A percentile compares a stretch with the other conserved stretches of the same genome.
Conservation (phyloP, 2,797 vertebrate genomes). For the Tachyglossus aculeatus region DNA sequence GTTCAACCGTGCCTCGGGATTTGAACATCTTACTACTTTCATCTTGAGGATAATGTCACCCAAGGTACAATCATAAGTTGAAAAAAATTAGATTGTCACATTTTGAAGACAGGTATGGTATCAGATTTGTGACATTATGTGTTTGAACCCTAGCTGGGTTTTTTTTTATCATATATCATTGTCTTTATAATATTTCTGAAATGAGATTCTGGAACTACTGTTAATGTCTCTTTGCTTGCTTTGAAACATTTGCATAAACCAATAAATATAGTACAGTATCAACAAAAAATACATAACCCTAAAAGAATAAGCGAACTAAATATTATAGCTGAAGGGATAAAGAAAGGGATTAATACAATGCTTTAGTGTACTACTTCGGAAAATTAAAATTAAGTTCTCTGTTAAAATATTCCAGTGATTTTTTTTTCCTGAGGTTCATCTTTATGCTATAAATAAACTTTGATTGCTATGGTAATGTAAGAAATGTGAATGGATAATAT, state of each 20-base stretch:
- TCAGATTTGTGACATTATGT: too few relatives aligned
- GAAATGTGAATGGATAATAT: conserved; percentile 4
- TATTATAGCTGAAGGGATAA: background rate
- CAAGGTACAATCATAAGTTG: too few relatives aligned
- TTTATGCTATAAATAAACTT: conserved; percentile 15
- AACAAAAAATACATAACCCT: background rate
- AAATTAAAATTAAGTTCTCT: conserved; percentile 24
- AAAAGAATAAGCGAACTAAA: background rate
- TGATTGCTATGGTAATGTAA: conserved; percentile 11
- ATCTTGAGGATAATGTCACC: too few relatives aligned
- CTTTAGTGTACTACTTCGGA: conserved; percentile 10
- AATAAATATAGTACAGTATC: background rate
- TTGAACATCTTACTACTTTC: too few relatives aligned
- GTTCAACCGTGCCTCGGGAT: too few relatives aligned
- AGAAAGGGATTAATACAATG: conserved; percentile 11
- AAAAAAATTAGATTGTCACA: too few relatives aligned
- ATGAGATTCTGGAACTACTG: too few relatives aligned
- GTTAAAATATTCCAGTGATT: conserved; percentile 16
- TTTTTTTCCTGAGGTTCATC: background rate
- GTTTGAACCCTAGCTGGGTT: too few relatives aligned
- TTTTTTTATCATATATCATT: too few relatives aligned
- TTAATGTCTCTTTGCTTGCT: conserved; percentile 4
- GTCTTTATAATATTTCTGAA: too few relatives aligned
- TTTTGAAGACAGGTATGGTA: too few relatives aligned
- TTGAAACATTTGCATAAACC: conserved; percentile 16